Evolutionary conservation across 2,113 vertebrate species (phyloP), one percentile per base, ranked within the genome.

Genomic region (Ciconia boyciana): DNA sequence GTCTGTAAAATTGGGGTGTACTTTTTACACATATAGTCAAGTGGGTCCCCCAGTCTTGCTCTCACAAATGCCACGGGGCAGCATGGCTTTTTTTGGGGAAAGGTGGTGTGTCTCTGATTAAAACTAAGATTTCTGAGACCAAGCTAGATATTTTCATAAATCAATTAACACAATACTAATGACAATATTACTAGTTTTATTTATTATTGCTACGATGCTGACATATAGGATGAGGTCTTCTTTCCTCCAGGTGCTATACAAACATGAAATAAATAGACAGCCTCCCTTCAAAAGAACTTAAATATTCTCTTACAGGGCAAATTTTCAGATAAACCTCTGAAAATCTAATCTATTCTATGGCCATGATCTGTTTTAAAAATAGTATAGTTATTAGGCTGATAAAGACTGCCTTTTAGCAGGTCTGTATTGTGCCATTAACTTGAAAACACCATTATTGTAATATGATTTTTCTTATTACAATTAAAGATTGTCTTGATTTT

Each of bases 401-500:
- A 48, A 60, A 76, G 24, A 68, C 8, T 82, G 29, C 43, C 76
- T 95, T 74, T 92, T 61, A 81, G n/a, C 17, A 89, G 13, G 16
- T 74, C 31, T 91, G 94, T 84, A 61, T 78, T 86, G 88, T 64
- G 48, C 78, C 70, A 52, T 96, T 95, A 96, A 89, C 2, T 36
- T 96, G 82, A 93, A 92, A 96, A 90, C 72, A 87, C 9, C 29
- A 39, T 89, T 92, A 79, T 85, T 93, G 52, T 92, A 54, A 54
- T 92, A 81, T 72, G 54, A 51, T 83, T 97, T 97, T 97, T 97
- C 92, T 94, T 94, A 82, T 94, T 96, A 39, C 58, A 90, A 66
- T 94, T 94, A 94, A 91, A 96, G 54, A 83, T 89, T 92, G 89
- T 89, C 80, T 97, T 96, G 71, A 81, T 95, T 98, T 93, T 96